Base-by-base conservation (phyloP, 1,140 invertebrate genomes). In the Ceratosolen fusciceps region DNA sequence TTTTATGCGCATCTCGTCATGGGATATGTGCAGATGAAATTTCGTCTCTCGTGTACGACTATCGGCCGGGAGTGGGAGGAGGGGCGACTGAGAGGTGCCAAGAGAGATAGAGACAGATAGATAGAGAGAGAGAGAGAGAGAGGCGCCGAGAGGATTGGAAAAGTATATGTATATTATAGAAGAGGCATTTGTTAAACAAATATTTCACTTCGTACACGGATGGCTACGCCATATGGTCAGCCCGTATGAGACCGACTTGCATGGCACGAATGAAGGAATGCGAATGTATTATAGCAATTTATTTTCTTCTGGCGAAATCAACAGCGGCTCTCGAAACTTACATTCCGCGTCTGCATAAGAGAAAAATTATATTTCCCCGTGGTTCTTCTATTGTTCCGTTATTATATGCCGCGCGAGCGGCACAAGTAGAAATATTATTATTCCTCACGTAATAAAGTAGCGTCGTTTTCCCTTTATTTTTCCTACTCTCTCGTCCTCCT, bases 1-100 rank as follows among this genome's bases (percentile, higher is more conserved):
- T 68, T 49, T 76, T 76, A 76, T 76, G 74, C 62, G 62, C 74
- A 68, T 76, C 62, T 76, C 62, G 31, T 76, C 74, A n/a, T 31
- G 74, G 7, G 39, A 43, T 29, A 47, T 58, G 72, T 56, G 37
- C 72, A 26, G 56, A 47, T 62, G 54, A 74, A 74, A 74, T 74
- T 74, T 24, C n/a, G 9, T 39, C 26, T 37, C 60, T 31, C 60
- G 21, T n/a, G n/a, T n/a, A n/a, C n/a, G n/a, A n/a, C n/a, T n/a
- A n/a, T n/a, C n/a, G n/a, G n/a, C n/a, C n/a, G n/a, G n/a, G n/a
- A n/a, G n/a, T n/a, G n/a, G n/a, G n/a, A n/a, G n/a, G n/a, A n/a
- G n/a, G n/a, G n/a, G n/a, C n/a, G n/a, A n/a, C 34, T 26, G 24
- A 37, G 31, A 65, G 31, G n/a, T n/a, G 29, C 26, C 29, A 65